phyloP scores from a whole-genome alignment of 2,888 invertebrate genomes.

The Ormyrus labotus region DNA sequence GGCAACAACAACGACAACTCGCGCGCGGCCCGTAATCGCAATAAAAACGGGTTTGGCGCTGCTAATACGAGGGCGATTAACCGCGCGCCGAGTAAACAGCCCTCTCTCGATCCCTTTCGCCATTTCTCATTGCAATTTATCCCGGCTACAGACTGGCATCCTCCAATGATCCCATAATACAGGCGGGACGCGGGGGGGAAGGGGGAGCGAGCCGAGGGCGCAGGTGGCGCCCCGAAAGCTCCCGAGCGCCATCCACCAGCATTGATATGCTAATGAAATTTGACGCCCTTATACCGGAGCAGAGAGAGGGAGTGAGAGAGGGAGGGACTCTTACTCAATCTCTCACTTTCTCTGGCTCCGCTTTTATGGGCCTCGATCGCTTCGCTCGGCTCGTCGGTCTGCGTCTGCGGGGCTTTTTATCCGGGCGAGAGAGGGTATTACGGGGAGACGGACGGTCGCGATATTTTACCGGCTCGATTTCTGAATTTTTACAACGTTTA shows the following conservation, averaged over 20 bases:
- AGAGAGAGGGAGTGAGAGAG: not conserved
- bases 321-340: conserved; percentile 11
- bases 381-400: not conserved
- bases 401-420: not conserved
- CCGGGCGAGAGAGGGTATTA: not conserved
- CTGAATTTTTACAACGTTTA: not conserved
- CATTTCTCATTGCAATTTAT: conserved; percentile 60
- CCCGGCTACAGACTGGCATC: not conserved
- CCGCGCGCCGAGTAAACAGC: conserved; percentile 57
- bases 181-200: conserved; percentile 41
- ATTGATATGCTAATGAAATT: conserved; percentile 77
- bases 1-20: too few relatives aligned
- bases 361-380: not conserved
- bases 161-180: not conserved
- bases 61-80: conserved; percentile 63
- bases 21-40: not conserved
- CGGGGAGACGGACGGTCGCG: too few relatives aligned
- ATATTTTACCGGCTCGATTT: conserved; percentile 2
- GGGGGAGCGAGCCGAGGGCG: conserved; percentile 65
- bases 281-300: conserved; percentile 70
- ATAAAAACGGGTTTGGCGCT: conserved; percentile 28
- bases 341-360: not conserved
- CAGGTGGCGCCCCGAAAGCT: conserved; percentile 72
- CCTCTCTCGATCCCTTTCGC: conserved; percentile 35
- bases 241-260: conserved; percentile 73